Conservation (phyloP, 1,140 invertebrate species). For the Pygmarrhopalites habei region DNA sequence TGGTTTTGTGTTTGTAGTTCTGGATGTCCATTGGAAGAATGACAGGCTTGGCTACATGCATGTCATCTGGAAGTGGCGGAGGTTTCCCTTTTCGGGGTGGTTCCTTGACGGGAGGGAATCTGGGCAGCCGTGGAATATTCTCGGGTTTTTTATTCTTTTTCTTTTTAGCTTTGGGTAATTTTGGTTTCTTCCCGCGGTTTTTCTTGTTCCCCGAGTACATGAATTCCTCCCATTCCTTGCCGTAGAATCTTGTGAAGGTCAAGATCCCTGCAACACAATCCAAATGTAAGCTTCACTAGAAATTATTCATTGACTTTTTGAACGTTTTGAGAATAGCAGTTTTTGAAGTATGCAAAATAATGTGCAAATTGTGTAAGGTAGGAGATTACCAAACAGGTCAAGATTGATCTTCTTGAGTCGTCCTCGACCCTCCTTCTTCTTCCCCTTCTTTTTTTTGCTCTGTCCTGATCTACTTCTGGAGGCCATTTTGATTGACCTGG, state of each 20-base stretch:
- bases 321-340: background rate
- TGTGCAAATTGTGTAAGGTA: background rate
- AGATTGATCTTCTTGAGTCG: constrained; percentile 34
- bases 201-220: constrained; percentile 28
- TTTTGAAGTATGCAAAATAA: background rate
- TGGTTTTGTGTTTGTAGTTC: constrained; percentile 8
- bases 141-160: constrained; percentile 21
- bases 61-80: background rate
- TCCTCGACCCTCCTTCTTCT: constrained; percentile 14
- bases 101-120: constrained; percentile 16
- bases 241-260: constrained; percentile 36
- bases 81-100: background rate
- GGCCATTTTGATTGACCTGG: no score
- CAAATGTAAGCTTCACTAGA: no score
- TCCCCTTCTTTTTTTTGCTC: constrained; percentile 20
- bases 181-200: constrained; percentile 10
- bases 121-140: constrained; percentile 21
- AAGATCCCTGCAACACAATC: constrained; percentile 25
- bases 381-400: constrained; percentile 29
- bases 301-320: background rate
- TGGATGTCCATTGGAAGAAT: constrained; percentile 12
- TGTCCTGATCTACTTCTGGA: no score
- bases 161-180: constrained; percentile 3
- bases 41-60: background rate
- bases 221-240: constrained; percentile 31